Evolutionary conservation across 2,888 invertebrate genomes (phyloP).

Genomic region (Mythimna lalbum): DNA sequence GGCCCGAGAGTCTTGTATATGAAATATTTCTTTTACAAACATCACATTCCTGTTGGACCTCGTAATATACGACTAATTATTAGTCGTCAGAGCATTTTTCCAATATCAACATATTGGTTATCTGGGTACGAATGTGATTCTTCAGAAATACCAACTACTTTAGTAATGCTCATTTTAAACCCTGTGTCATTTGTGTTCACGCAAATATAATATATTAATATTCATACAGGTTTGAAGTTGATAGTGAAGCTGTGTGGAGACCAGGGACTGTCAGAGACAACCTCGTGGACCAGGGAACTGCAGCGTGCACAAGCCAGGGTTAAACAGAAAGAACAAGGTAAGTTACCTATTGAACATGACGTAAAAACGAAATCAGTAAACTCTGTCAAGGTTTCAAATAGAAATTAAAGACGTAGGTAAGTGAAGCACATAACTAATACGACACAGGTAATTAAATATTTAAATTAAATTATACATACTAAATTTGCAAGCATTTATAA

Average conservation of each 20-base stretch:
- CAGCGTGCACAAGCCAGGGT: slow-evolving; percentile 92
- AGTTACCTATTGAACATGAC: not conserved
- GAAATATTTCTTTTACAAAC: not conserved
- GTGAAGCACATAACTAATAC: not conserved
- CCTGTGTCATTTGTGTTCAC: not conserved
- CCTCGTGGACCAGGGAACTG: slow-evolving; percentile 95
- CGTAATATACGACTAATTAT: not conserved
- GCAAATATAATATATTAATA: not conserved
- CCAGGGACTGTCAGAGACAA: slow-evolving; percentile 97
- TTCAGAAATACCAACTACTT: not conserved
- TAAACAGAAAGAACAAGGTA: slow-evolving; percentile 86
- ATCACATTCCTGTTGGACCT: not conserved
- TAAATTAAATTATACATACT: too few relatives aligned
- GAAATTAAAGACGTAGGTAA: slow-evolving; percentile 6
- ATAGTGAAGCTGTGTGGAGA: slow-evolving; percentile 97
- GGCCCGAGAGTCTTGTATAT: not conserved
- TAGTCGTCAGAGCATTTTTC: too few relatives aligned
- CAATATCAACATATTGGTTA: too few relatives aligned
- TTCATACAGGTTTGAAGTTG: slow-evolving; percentile 93
- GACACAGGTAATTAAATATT: not conserved
- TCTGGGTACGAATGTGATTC: not conserved
- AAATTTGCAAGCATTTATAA: not conserved
- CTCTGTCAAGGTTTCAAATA: slow-evolving; percentile 22
- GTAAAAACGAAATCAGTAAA: not conserved
- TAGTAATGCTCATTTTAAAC: not conserved